Base-by-base conservation (phyloP, 2,888 invertebrate genomes). In the Buathra laborator region DNA sequence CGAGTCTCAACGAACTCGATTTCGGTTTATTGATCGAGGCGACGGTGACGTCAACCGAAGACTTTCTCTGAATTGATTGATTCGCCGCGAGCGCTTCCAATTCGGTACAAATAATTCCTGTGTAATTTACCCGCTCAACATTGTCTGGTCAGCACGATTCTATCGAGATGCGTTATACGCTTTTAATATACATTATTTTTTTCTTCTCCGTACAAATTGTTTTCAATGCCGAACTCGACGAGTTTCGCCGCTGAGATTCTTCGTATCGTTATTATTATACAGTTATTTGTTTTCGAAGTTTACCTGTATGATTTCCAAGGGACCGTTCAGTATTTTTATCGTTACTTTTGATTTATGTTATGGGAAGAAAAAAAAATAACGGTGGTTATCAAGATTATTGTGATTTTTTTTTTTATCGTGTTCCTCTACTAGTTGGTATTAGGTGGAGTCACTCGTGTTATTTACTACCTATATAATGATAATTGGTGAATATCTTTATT, bases 1-100 rank as follows among this genome's bases (percentile, higher is more conserved):
- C 98, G 14, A 98, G 97, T 92, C 95, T 98, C 84, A 96, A 97
- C 85, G 98, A 98, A 91, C 94, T 98, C 89, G 98, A 98, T 94
- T 97, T 98, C 93, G 97, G 97, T 90, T 95, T 98, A 84, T 95
- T 98, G 66, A 97, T 98, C 88, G 98, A 98, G 94, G 97, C 98
- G 14, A 98, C 98, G 0, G 94, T 97, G 86, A 95, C 96, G 0
- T 95, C 96, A 7, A 95, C 95, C 29, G 95, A 95, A 91, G 95
- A 95, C 83, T 94, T 94, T 89, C 89, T 94, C 84, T 94, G 89
- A 93, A 74, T 59, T 43, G 10, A 9, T 10, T 24, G 24, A 24
- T 24, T 24, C 24, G 24, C 24, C 24, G 19, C 37, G 43, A 16
- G 9, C 9, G 16, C 43, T n/a, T 24, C 9, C n/a, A 43, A 66